A percentile compares a stretch with the other conserved stretches of the same genome.
Evolutionary conservation across 2,888 invertebrate genomes (phyloP).

Genomic region (Adelphocoris suturalis): DNA sequence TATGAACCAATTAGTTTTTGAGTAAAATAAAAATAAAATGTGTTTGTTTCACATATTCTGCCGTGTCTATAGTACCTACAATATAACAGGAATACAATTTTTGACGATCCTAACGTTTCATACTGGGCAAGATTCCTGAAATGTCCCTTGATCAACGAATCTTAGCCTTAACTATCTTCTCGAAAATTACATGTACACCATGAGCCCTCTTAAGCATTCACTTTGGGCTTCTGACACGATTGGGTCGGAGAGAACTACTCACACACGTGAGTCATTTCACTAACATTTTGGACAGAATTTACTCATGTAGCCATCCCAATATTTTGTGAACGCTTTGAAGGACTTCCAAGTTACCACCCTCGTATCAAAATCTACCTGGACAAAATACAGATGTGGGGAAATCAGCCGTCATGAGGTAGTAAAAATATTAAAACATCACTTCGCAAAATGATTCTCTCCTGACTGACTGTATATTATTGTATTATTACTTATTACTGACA

Average conservation of each 20-base stretch:
- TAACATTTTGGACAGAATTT: background rate
- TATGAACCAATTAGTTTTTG: no score
- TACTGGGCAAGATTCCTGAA: no score
- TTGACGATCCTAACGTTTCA: no score
- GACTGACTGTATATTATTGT: no score
- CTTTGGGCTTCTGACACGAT: slow-evolving; percentile 45
- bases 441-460: background rate
- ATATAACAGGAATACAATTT: no score
- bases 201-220: slow-evolving; percentile 29
- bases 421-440: background rate
- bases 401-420: background rate
- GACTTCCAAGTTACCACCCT: slow-evolving; percentile 15
- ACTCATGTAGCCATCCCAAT: slow-evolving; percentile 22
- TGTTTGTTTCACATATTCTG: no score
- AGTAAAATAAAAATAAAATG: no score
- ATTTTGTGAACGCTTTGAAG: slow-evolving; percentile 41
- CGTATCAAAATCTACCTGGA: background rate
- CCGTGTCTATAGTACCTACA: no score
- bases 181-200: slow-evolving; percentile 35
- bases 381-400: slow-evolving; percentile 32
- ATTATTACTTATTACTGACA: no score
- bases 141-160: no score
- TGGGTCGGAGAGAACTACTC: slow-evolving; percentile 30
- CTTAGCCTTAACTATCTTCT: background rate
- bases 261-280: background rate